These are phyloP conservation scores for Capra hircus DNA, from an alignment of 2,113 vertebrate species.

Conservation along the genomic window DNA sequence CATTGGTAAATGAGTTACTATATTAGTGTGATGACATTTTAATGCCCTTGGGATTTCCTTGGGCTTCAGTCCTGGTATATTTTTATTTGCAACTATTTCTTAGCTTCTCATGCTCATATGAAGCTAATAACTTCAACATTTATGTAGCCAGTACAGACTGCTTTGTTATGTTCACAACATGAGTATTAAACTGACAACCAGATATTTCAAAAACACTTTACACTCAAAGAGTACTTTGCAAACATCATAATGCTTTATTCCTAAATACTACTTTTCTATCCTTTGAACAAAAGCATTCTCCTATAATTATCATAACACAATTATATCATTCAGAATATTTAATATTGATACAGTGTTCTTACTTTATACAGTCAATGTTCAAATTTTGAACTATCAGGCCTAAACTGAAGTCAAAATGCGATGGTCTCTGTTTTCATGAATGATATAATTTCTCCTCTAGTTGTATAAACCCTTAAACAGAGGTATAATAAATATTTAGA, in stretches of 20 bases:
- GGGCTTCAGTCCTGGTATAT: not conserved
- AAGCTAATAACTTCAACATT: not conserved
- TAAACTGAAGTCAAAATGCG: not conserved
- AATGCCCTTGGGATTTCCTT: not conserved
- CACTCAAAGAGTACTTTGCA: not conserved
- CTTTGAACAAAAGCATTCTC: not conserved
- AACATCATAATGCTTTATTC: too few relatives aligned
- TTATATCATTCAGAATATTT: not conserved
- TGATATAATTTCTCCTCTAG: not conserved
- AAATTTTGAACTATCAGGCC: not conserved
- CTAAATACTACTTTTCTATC: too few relatives aligned
- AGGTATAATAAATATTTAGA: not conserved
- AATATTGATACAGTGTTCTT: not conserved
- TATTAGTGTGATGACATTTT: not conserved
- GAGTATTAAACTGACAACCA: not conserved
- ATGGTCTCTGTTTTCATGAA: not conserved
- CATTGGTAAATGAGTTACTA: not conserved
- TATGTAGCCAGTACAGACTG: not conserved
- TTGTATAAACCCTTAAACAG: not conserved
- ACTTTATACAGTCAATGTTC: not conserved
- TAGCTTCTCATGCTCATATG: not conserved
- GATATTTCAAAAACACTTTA: not conserved
- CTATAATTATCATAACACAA: not conserved
- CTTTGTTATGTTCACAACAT: not conserved
- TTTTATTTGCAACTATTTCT: not conserved